Evolutionary conservation across 2,113 vertebrate species (phyloP), one percentile per base, ranked within the genome.

Genomic region (Morone saxatilis): DNA sequence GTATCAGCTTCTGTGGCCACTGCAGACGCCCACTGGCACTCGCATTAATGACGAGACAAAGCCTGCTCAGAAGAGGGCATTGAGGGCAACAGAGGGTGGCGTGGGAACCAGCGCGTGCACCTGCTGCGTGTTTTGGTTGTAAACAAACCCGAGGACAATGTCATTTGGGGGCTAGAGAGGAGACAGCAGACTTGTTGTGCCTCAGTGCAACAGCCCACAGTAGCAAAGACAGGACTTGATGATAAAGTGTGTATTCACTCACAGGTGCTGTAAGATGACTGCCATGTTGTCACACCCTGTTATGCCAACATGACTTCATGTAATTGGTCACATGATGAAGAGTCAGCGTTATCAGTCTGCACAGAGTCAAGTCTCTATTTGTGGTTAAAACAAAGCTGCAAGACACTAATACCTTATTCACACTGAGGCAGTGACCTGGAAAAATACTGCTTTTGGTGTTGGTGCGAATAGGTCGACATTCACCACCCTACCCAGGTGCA

Each of bases 101-200:
- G 80, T 93, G 91, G 87, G 90, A 93, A 92, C 75, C 72, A 70
- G 61, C 40, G 19, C 9, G 38, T 71, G 63, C 90, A 90, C 85
- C 88, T 90, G 90, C 71, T 63, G 73, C 14, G 2, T 89, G 88
- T 88, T 91, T 88, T 87, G 83, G 85, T 75, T 84, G 87, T 83
- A 80, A 86, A 88, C 84, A 90, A 91, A 79, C 45, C 53, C 16
- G 16, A 86, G 77, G 70, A 83, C 65, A 84, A 86, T 84, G 85
- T 88, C 85, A 79, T 19, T 66, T n/a, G 50, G 53, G 76, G 86
- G 54, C 54, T 54, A 51, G 77, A 54, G 61, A 85, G 48, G 20
- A 80, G 71, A 67, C 22, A 45, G 62, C 50, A 51, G 81, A 63
- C 43, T 36, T 76, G 70, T 19, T 47, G 6, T 16, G 47, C 65